phyloP scores from a whole-genome alignment of 2,888 invertebrate genomes.

The Emmelina monodactyla region DNA sequence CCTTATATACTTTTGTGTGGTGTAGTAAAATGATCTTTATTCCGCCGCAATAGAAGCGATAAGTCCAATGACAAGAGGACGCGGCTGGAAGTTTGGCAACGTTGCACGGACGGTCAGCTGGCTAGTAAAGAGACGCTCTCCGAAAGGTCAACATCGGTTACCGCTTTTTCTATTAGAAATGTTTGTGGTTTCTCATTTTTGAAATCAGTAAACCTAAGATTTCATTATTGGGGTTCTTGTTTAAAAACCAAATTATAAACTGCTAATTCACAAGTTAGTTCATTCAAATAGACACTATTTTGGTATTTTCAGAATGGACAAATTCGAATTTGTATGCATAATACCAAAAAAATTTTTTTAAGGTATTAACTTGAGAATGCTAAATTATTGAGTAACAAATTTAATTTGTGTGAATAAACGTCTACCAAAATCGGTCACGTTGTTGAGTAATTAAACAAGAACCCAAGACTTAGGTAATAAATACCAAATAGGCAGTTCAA shows the following conservation, averaged over 20 bases:
- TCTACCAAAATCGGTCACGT: too few relatives aligned
- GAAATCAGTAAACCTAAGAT: too few relatives aligned
- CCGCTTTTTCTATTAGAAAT: slow-evolving; percentile 50
- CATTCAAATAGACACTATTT: too few relatives aligned
- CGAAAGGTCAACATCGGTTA: slow-evolving; percentile 63
- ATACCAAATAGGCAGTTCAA: slow-evolving; percentile 13
- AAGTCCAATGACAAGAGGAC: slow-evolving; percentile 40
- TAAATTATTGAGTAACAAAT: too few relatives aligned
- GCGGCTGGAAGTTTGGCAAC: slow-evolving; percentile 46
- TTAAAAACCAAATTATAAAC: too few relatives aligned
- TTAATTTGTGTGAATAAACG: too few relatives aligned
- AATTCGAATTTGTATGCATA: too few relatives aligned
- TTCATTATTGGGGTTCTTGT: too few relatives aligned
- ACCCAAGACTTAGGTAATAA: neutral
- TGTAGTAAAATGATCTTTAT: slow-evolving; percentile 31
- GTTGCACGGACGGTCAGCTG: slow-evolving; percentile 59
- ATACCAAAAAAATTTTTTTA: too few relatives aligned
- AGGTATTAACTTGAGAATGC: too few relatives aligned
- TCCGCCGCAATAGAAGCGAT: slow-evolving; percentile 40
- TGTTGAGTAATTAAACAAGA: slow-evolving; percentile 33
- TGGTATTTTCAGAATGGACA: too few relatives aligned
- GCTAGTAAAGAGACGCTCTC: slow-evolving; percentile 54
- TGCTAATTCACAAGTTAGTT: too few relatives aligned
- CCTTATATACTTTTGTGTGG: slow-evolving; percentile 44
- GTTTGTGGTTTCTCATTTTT: slow-evolving; percentile 43